These are phyloP conservation scores for Myiotriccus ornatus DNA, from an alignment of 2,797 vertebrate species.

Conservation along the genomic window DNA sequence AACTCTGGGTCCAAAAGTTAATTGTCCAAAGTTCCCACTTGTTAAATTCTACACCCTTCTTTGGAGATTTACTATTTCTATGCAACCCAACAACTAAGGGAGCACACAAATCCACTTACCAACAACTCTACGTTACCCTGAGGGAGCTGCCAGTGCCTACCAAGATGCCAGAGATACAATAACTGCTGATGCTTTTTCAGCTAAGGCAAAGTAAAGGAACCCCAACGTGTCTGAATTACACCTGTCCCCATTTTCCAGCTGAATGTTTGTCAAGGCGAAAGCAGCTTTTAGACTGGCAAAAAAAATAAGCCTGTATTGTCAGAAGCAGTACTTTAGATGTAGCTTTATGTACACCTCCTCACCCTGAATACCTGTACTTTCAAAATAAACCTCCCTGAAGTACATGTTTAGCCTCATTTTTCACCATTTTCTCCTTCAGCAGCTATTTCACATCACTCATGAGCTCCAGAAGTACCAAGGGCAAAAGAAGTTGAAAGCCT, in stretches of 20 bases:
- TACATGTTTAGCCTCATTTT: fast-evolving
- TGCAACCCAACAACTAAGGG: not conserved
- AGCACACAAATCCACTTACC: not conserved
- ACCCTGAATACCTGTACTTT: not conserved
- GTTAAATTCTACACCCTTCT: not conserved
- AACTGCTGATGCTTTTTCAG: not conserved
- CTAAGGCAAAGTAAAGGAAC: not conserved
- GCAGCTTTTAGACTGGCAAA: not conserved
- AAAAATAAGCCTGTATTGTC: not conserved
- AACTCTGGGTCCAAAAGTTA: not conserved
- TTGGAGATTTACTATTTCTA: not conserved
- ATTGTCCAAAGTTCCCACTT: not conserved
- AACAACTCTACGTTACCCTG: not conserved
- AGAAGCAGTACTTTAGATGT: fast-evolving
- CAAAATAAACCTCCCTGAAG: not conserved
- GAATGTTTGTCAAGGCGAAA: not conserved
- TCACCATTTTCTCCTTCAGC: not conserved
- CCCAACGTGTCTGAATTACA: not conserved
- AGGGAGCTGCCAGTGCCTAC: not conserved
- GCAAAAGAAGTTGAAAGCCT: not conserved
- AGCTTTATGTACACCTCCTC: not conserved
- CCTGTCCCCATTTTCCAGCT: not conserved
- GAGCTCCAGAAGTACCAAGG: not conserved
- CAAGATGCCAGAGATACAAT: not conserved
- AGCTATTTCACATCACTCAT: not conserved